phyloP scores from a whole-genome alignment of 1,140 invertebrate genomes.

The Drosophila sp. region DNA sequence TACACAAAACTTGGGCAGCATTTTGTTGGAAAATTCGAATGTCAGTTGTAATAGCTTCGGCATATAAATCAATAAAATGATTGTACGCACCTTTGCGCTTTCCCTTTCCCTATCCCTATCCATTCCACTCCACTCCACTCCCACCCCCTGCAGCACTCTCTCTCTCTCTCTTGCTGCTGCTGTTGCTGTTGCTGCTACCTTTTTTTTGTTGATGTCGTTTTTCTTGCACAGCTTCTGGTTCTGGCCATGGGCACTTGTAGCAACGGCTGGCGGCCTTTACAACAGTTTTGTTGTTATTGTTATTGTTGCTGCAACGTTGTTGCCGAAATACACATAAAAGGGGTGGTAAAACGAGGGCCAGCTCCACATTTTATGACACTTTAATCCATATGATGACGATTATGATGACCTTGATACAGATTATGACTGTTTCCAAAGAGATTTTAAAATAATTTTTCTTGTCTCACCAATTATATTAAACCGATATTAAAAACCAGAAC shows the following conservation, averaged over 20 bases:
- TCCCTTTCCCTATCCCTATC: neutral
- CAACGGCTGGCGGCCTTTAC: slow-evolving; percentile 53
- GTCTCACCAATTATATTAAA: neutral
- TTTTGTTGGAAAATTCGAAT: slow-evolving; percentile 79
- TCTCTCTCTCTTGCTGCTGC: slow-evolving; percentile 6
- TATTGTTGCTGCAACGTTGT: slow-evolving; percentile 67
- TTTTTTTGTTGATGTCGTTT: slow-evolving; percentile 17
- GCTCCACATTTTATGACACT: slow-evolving; percentile 2
- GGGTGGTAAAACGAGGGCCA: slow-evolving; percentile 59
- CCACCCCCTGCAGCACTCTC: slow-evolving; percentile 3
- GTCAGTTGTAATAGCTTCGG: slow-evolving; percentile 84
- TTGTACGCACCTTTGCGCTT: slow-evolving; percentile 80
- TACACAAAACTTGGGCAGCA: slow-evolving; percentile 50
- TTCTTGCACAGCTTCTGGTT: slow-evolving; percentile 19
- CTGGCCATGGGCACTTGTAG: slow-evolving; percentile 58
- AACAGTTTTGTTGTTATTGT: slow-evolving; percentile 36
- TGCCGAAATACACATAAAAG: slow-evolving; percentile 60
- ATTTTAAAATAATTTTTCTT: neutral
- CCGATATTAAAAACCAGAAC: no score
- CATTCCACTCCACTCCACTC: neutral
- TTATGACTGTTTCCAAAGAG: neutral
- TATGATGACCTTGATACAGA: neutral
- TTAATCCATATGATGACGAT: neutral
- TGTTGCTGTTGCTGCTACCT: slow-evolving; percentile 5
- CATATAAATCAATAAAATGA: slow-evolving; percentile 84